Evolutionary conservation across 1,140 invertebrate species (phyloP).

Genomic region (Acromyrmex heyeri): DNA sequence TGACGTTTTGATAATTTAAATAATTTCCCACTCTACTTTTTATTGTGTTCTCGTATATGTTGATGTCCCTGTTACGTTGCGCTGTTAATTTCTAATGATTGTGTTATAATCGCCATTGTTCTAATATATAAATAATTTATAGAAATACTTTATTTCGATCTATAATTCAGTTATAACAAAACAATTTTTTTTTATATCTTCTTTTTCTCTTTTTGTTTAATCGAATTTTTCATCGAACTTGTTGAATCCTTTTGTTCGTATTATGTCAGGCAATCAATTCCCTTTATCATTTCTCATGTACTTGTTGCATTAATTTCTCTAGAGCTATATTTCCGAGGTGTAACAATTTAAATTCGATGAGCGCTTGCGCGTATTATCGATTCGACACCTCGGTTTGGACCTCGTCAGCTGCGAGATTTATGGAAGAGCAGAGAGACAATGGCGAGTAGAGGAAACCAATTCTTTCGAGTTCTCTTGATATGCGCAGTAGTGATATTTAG

Average conservation of each 20-base stretch:
- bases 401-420: conserved; percentile 8
- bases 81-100: neutral
- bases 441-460: conserved; percentile 9
- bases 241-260: conserved; percentile 22
- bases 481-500: conserved; percentile 29
- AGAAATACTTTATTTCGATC: neutral
- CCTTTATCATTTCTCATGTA: neutral
- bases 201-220: neutral
- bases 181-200: neutral
- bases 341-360: conserved; percentile 1
- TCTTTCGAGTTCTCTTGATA: conserved; percentile 16
- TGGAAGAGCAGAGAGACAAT: conserved; percentile 23
- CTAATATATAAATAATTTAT: neutral
- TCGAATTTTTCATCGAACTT: neutral
- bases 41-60: neutral
- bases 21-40: neutral
- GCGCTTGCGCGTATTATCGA: conserved; percentile 71
- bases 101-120: neutral
- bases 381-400: conserved; percentile 18
- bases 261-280: neutral
- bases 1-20: neutral
- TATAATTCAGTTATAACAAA: too few relatives aligned
- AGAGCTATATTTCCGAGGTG: neutral
- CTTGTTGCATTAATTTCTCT: conserved; percentile 14
- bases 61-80: too few relatives aligned